These are phyloP conservation scores for Hyposoter dolosus DNA, from an alignment of 2,888 invertebrate species.

Conservation along the genomic window DNA sequence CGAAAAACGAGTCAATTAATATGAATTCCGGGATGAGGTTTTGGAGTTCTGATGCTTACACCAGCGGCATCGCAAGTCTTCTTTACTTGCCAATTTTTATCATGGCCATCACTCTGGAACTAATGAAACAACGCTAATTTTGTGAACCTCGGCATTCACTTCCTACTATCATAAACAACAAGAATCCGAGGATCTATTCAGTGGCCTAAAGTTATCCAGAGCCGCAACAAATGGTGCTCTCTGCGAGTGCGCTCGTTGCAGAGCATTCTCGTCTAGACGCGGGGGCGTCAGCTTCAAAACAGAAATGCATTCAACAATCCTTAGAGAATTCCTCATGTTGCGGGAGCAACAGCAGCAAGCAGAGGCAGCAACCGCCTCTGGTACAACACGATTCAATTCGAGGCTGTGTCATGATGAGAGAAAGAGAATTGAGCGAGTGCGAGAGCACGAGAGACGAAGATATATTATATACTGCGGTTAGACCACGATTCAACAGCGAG, in stretches of 20 bases:
- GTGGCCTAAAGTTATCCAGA: slow-evolving; percentile 2
- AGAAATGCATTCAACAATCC: slow-evolving; percentile 63
- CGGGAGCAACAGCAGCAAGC: slow-evolving; percentile 18
- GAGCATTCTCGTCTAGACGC: slow-evolving; percentile 65
- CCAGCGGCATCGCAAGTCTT: not conserved
- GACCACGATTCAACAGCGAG: slow-evolving; percentile 47
- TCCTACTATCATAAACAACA: slow-evolving; percentile 10
- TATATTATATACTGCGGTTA: slow-evolving; percentile 38
- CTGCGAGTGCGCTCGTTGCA: slow-evolving; percentile 24
- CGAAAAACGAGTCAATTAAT: not conserved
- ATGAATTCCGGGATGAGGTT: not conserved
- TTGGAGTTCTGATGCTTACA: not conserved
- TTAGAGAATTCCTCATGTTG: slow-evolving; percentile 52
- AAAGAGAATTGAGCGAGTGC: slow-evolving; percentile 34
- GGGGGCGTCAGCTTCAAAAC: slow-evolving; percentile 65
- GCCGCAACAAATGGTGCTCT: slow-evolving; percentile 6
- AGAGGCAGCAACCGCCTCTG: slow-evolving; percentile 50
- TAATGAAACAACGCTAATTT: not conserved
- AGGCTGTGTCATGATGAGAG: slow-evolving; percentile 53
- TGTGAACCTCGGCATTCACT: not conserved
- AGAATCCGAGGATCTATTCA: not conserved
- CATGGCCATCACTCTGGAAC: not conserved
- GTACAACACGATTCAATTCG: slow-evolving; percentile 62
- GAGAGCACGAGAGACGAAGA: slow-evolving; percentile 36
- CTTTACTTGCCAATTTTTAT: not conserved